A percentile compares a stretch with the other conserved stretches of the same genome.
Conservation (phyloP, 2,113 vertebrate species). For the Gymnogyps californianus region DNA sequence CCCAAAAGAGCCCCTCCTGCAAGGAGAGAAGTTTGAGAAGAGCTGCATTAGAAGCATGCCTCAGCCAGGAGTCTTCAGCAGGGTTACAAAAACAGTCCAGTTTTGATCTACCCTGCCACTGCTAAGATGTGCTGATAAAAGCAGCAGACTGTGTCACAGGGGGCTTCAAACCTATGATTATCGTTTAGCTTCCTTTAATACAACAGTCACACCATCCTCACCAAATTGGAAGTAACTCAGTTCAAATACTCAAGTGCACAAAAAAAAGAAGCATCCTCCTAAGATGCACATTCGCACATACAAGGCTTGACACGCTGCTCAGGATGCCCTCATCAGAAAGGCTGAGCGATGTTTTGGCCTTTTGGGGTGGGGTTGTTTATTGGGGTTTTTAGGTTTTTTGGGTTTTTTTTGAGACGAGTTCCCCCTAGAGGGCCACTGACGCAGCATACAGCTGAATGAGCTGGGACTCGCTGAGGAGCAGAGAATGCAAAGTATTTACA, state of each 20-base stretch:
- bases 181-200: background rate
- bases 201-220: background rate
- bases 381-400: background rate
- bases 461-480: background rate
- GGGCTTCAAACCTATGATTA: background rate
- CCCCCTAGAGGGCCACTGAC: background rate
- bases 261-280: background rate
- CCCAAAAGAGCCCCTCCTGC: background rate
- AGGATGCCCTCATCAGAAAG: background rate
- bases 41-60: background rate
- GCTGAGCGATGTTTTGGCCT: background rate
- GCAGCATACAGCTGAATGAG: background rate
- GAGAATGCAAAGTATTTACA: background rate
- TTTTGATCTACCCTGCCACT: background rate
- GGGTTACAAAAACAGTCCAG: background rate
- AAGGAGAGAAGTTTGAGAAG: background rate
- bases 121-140: background rate
- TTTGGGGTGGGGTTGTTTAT: background rate
- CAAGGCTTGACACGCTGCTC: background rate
- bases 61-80: background rate
- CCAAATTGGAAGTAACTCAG: background rate
- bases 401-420: background rate
- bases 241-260: background rate
- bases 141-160: background rate
- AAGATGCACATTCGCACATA: fast-evolving